phyloP scores from a whole-genome alignment of 2,888 invertebrate genomes.

The Mantis religiosa region DNA sequence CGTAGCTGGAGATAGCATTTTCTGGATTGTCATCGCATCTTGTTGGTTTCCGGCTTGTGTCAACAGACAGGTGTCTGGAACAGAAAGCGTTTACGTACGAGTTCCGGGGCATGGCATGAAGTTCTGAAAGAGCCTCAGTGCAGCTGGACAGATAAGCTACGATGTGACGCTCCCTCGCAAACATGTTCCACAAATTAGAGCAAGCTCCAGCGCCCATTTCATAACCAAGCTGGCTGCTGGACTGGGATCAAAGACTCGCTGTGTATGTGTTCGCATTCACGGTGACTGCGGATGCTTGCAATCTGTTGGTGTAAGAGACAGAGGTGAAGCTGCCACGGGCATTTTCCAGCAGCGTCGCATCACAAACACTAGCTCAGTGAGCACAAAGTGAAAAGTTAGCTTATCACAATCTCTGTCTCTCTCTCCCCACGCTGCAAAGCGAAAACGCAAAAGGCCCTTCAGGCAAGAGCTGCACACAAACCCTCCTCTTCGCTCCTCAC shows the following conservation, averaged over 20 bases:
- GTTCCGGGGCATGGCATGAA: background rate
- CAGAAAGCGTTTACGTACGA: background rate
- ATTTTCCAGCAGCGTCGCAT: conserved; percentile 7
- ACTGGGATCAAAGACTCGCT: background rate
- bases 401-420: conserved; percentile 16
- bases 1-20: no score
- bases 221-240: background rate
- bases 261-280: conserved; percentile 12
- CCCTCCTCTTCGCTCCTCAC: background rate
- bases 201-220: conserved; percentile 19
- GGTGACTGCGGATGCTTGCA: conserved; percentile 8
- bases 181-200: conserved; percentile 13
- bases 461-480: background rate
- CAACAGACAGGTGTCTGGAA: background rate
- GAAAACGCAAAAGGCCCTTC: conserved; percentile 14
- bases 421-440: conserved; percentile 16
- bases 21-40: background rate
- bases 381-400: conserved; percentile 26
- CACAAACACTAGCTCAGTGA: conserved; percentile 23
- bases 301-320: background rate
- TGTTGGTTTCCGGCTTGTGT: background rate
- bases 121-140: background rate
- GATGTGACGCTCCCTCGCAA: background rate
- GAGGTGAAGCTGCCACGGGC: conserved; percentile 9
- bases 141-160: background rate